Conservation (phyloP, 1,140 invertebrate species). For the Elysia chlorotica region DNA sequence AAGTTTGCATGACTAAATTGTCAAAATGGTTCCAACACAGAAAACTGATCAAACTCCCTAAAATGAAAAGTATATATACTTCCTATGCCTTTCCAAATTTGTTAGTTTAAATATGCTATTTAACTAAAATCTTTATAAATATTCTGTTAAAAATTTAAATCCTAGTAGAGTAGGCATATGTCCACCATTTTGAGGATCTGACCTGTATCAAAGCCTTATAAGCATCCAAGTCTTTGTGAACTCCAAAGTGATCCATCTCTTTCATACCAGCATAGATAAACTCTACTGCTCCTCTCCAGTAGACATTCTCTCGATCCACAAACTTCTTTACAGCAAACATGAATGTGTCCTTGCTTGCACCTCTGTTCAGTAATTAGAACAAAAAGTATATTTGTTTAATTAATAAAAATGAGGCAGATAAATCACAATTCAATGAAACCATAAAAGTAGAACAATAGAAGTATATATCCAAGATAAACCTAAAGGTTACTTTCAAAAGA, state of each 20-base stretch:
- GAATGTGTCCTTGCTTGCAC: slow-evolving; percentile 33
- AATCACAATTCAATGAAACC: background rate
- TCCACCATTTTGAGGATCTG: too few species aligned
- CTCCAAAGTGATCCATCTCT: slow-evolving; percentile 86
- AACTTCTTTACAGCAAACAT: slow-evolving; percentile 38
- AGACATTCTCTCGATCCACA: slow-evolving; percentile 36
- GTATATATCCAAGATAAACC: background rate
- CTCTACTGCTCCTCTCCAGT: slow-evolving; percentile 74
- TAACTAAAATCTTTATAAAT: too few species aligned
- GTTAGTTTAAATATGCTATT: too few species aligned
- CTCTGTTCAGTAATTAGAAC: background rate
- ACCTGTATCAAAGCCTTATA: slow-evolving; percentile 84
- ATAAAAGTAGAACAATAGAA: background rate
- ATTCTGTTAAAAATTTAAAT: too few species aligned
- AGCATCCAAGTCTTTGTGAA: slow-evolving; percentile 83
- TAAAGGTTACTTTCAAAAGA: too few species aligned
- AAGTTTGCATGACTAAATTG: too few species aligned
- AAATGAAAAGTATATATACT: too few species aligned
- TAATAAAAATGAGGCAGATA: background rate
- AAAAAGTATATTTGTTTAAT: background rate
- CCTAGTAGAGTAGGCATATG: too few species aligned
- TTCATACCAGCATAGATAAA: slow-evolving; percentile 90
- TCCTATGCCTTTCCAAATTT: too few species aligned
- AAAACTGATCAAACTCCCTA: too few species aligned
- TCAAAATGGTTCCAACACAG: too few species aligned